Percentiles rank a stretch among this genome's conserved stretches.
phyloP scores from a whole-genome alignment of 2,888 invertebrate genomes.

The Himalopsyche tibetana region DNA sequence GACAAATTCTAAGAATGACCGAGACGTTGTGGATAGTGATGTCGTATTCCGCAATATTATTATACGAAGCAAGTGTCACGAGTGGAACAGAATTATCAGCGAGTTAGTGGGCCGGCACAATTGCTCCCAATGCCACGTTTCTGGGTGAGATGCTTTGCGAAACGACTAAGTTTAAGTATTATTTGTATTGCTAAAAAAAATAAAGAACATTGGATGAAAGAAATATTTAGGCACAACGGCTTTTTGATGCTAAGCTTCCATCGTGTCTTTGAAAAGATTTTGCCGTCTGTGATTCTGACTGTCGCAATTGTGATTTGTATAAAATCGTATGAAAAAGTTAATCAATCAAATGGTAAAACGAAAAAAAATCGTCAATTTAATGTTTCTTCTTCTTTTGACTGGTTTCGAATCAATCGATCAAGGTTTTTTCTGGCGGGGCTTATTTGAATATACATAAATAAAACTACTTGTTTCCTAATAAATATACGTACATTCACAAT shows the following conservation, averaged over 20 bases:
- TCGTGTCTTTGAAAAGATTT: neutral
- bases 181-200: slow-evolving; percentile 51
- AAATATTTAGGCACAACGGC: neutral
- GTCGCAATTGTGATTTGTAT: neutral
- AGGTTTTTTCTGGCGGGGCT: no score
- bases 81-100: slow-evolving; percentile 50
- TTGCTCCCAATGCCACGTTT: slow-evolving; percentile 47
- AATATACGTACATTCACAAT: no score
- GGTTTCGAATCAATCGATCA: no score
- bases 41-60: slow-evolving; percentile 51
- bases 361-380: no score
- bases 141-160: slow-evolving; percentile 45
- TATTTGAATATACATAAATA: no score
- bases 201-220: neutral
- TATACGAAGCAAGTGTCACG: slow-evolving; percentile 54
- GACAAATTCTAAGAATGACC: neutral
- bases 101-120: slow-evolving; percentile 50
- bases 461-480: no score
- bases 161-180: neutral
- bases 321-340: neutral
- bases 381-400: no score
- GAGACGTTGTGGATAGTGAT: neutral
- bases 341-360: neutral
- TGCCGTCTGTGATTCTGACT: neutral
- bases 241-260: slow-evolving; percentile 4